Percentiles rank a stretch among this genome's conserved stretches.
Conservation (phyloP, 1,140 invertebrate species). For the Tyrophagus putrescentiae region DNA sequence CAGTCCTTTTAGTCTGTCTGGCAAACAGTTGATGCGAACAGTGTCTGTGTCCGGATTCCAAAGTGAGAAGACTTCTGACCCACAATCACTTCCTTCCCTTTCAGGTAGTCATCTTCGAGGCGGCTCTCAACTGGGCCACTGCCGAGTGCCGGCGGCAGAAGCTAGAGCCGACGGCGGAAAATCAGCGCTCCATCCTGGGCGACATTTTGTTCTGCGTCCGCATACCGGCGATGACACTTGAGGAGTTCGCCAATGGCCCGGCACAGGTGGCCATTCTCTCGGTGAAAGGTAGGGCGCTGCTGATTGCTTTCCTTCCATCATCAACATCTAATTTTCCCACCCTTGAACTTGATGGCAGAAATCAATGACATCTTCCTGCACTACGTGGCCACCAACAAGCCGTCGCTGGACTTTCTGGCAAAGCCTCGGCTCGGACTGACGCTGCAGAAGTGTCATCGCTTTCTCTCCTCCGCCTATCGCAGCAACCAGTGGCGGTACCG, state of each 20-base stretch:
- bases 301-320: too few species aligned
- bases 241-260: constrained; percentile 77
- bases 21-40: too few species aligned
- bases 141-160: constrained; percentile 66
- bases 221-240: constrained; percentile 72
- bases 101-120: constrained; percentile 51
- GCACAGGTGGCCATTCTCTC: constrained; percentile 73
- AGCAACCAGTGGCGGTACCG: constrained; percentile 87
- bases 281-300: constrained; percentile 39
- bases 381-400: constrained; percentile 46
- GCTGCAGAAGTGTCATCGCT: constrained; percentile 79
- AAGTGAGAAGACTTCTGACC: background rate
- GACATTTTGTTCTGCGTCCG: constrained; percentile 65
- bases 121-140: constrained; percentile 70
- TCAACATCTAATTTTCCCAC: background rate
- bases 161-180: constrained; percentile 47
- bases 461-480: constrained; percentile 85
- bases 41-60: too few species aligned
- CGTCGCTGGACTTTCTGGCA: constrained; percentile 58
- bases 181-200: constrained; percentile 47
- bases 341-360: constrained; percentile 36
- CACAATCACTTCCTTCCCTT: too few species aligned
- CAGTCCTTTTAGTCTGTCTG: constrained; percentile 38
- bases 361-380: constrained; percentile 81
- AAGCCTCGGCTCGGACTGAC: constrained; percentile 67